phyloP scores from a whole-genome alignment of 2,888 invertebrate genomes.

The Andrena flavipes region DNA sequence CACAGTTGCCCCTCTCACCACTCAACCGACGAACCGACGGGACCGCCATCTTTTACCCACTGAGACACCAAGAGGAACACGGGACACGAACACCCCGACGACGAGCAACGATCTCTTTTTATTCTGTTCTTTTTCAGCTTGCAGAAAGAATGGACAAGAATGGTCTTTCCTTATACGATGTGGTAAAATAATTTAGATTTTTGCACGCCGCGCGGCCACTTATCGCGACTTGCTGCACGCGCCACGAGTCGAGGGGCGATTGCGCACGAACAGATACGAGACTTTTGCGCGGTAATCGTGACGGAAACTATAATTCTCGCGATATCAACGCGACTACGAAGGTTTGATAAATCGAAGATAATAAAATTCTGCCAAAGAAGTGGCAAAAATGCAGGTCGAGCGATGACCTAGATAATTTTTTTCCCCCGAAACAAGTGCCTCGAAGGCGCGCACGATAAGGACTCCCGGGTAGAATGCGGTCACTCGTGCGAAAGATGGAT shows the following conservation, averaged over 20 bases:
- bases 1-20: conserved; percentile 78
- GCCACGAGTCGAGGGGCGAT: background rate
- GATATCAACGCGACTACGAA: background rate
- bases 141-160: conserved; percentile 35
- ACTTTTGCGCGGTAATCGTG: no score
- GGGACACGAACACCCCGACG: conserved; percentile 60
- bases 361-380: background rate
- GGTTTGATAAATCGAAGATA: background rate
- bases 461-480: background rate
- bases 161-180: background rate
- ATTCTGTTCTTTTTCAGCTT: background rate
- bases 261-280: background rate
- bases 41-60: conserved; percentile 80
- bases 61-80: conserved; percentile 61
- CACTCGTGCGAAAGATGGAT: conserved; percentile 17
- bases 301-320: background rate
- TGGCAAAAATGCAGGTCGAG: background rate
- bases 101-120: conserved; percentile 48
- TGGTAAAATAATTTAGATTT: background rate
- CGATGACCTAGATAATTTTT: background rate
- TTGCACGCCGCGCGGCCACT: conserved; percentile 49
- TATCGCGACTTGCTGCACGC: conserved; percentile 12
- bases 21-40: conserved; percentile 66
- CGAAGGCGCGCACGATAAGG: no score
- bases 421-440: background rate